Base-by-base conservation (phyloP, 92 coral and sea anemone species). In the Umimayanthus kanabou region DNA sequence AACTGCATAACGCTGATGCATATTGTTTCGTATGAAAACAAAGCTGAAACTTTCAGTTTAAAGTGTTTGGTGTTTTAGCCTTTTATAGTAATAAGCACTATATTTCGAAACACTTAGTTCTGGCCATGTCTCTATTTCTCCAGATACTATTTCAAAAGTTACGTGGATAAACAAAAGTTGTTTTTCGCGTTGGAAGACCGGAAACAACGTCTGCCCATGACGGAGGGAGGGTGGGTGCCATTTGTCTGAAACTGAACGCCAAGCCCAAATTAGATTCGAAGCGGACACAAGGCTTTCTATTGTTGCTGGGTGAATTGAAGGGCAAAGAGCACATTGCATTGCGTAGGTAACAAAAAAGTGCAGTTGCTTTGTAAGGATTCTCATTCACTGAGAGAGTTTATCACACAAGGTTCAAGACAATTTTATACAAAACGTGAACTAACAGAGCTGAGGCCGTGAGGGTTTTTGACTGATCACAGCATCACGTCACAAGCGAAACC, bases 211-310 rank as follows among this genome's bases (percentile, higher is more conserved):
- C 26, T 81, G 16, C 55, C n/a, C 23, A 70, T 30, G 79, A 71
- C 78, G 22, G 87, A 33, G 87, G 78, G 78, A 43, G 78, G 87
- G 78, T 70, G 87, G 87, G 87, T 83, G 22, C 42, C 26, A 70
- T 28, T 28, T 73, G 78, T 73, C 61, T 16, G 77, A 67, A 43
- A 65, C 50, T 47, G 37, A 33, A 33, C 37, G 37, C 61, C 76
- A 82, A 65, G 50, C 64, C 57, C 77, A 82, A 43, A 67, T 82
- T 11, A 82, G 57, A 28, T 42, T 64, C 29, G 40, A 83, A 42
- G 37, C 39, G 58, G 82, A 65, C 16, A 83, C 78, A 83, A 83
- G 70, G 47, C 13, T 69, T 16, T 39, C 6, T 78, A 83, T 83
- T 83, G 87, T 69, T 69, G 50, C 30, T 83, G 79, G 58, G 67